These are phyloP conservation scores for Diachrysia chrysitis DNA, from an alignment of 2,888 invertebrate species.

Conservation along the genomic window DNA sequence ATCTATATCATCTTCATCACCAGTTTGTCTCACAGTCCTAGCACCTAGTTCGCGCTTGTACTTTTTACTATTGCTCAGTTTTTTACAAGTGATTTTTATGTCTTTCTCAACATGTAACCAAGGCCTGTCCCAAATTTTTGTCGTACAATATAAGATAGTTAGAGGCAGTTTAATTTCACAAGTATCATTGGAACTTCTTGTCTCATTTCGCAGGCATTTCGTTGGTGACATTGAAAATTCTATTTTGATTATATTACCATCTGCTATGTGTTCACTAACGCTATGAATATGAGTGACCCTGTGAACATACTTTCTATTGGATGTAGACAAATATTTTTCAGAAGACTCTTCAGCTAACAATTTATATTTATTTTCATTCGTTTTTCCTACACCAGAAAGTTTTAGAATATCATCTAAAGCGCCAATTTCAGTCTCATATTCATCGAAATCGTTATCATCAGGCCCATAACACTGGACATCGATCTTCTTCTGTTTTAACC, in stretches of 20 bases:
- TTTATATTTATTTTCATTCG: conserved; percentile 15
- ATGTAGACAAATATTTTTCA: conserved; percentile 45
- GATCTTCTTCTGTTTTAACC: conserved; percentile 45
- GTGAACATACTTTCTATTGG: conserved; percentile 69
- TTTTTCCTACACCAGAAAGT: conserved; percentile 1
- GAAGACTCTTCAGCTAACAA: conserved; percentile 42
- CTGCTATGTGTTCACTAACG: conserved; percentile 85
- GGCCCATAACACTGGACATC: conserved; percentile 69
- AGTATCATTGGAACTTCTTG: conserved; percentile 31
- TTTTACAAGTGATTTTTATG: conserved; percentile 45
- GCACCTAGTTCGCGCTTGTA: conserved; percentile 31
- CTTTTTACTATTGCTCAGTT: conserved; percentile 23
- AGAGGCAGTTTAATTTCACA: conserved; percentile 60
- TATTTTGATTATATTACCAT: conserved; percentile 82
- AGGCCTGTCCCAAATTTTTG: conserved; percentile 30
- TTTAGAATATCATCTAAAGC: not conserved
- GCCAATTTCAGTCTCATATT: conserved; percentile 16
- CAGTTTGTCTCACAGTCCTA: conserved; percentile 64
- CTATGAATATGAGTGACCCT: conserved; percentile 72
- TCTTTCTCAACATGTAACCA: conserved; percentile 31
- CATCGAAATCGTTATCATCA: conserved; percentile 14
- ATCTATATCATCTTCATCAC: conserved; percentile 70
- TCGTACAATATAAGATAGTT: conserved; percentile 55
- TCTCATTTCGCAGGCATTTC: conserved; percentile 55
- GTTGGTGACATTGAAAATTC: conserved; percentile 64